Evolutionary conservation across 2,888 invertebrate species (phyloP), one percentile per base, ranked within the genome.

Genomic region (Phorcus lineatus): DNA sequence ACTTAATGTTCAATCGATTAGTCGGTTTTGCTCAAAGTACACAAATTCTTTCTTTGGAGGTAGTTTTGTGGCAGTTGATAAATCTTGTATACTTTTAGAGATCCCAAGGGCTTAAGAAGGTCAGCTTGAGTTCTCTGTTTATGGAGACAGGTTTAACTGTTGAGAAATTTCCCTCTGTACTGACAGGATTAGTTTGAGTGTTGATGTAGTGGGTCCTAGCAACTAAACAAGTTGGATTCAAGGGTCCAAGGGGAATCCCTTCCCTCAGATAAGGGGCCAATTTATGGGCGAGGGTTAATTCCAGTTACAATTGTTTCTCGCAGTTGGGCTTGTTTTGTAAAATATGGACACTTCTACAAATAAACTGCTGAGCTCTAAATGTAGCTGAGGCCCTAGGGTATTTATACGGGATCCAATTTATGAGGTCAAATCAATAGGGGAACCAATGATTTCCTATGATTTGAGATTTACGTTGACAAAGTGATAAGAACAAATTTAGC

Each of bases 131-230:
- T 62, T 24, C 62, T 22, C 24, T 24, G 24, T 62, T 62, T 62
- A 62, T 62, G 62, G 22, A 62, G 22, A 28, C 62, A 62, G 62
- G 13, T 62, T 62, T 62, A 62, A 28, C 62, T 24, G 17, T 62
- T 28, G 62, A 22, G 62, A 62, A 28, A 62, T 62, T 62, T 62
- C 62, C 28, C 62, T 62, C 62, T 62, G 28, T 62, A 17, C 62
- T 62, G 62, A 62, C 62, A 62, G 62, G 62, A 22, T 62, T 62
- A 62, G 24, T 62, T 62, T 13, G 62, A 24, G 28, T 28, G 28
- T 62, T 62, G 62, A 62, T 62, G 28, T 62, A 62, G 62, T 62
- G 62, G 62, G 62, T 17, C 62, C 62, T 62, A 62, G 62, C 62
- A 62, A 62, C 62, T 28, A 62, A 62, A 62, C 62, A 62, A 16